Base-by-base conservation (phyloP, 2,888 invertebrate species). In the Drosophila differens region DNA sequence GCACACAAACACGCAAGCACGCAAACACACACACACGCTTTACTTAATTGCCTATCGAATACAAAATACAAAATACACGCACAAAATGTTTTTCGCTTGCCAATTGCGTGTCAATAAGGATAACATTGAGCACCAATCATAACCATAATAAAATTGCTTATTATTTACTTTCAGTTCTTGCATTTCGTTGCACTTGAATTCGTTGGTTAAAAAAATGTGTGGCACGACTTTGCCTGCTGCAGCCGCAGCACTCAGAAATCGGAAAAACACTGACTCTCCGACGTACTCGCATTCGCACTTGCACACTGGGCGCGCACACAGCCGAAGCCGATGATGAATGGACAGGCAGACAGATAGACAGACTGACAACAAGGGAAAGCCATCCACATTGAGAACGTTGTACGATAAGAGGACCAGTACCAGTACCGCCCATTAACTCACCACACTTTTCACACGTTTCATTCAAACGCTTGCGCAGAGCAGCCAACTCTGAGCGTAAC, bases 151-250 rank as follows among this genome's bases (percentile, higher is more conserved):
- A 68, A 68, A 68, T 59, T 69, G 67, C 66, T 74, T 71, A 39
- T 69, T 79, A 89, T 83, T 89, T 90, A 89, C 86, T 70, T 90
- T 82, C 54, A 65, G 70, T 55, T 73, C 67, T 79, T 79, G 83
- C 81, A 90, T 86, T 89, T 89, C 85, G 91, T 90, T 86, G 85
- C 90, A 90, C 82, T 86, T 83, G 55, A 74, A 83, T 83, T 88
- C 86, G 89, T 80, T 90, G 90, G 73, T 80, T 73, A 85, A 88
- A 71, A 47, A 47, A 25, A 2, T 47, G 47, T 88, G 69, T 70
- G 70, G 74, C 86, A 78, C 78, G 82, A 89, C 32, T 76, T 68
- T 65, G 71, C 59, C 80, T 90, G 85, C 83, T 79, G 90, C 85
- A 90, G 90, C 90, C 89, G 85, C 79, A 76, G 85, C 76, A 76